phyloP scores from a whole-genome alignment of 2,113 vertebrate genomes.

The Taxidea taxus region DNA sequence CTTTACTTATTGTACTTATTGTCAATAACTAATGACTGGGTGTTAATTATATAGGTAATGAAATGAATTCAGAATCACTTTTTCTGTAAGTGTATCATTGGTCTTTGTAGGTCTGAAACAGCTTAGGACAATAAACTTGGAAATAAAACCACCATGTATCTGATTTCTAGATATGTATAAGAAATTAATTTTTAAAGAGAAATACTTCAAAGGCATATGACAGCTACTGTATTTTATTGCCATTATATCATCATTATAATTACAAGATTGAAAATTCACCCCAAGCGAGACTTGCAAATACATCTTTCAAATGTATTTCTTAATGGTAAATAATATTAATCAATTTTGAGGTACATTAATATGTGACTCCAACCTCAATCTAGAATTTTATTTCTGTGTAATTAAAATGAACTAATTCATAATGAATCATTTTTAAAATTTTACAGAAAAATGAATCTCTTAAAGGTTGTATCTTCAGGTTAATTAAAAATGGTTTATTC shows the following conservation, averaged over 20 bases:
- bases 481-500: slow-evolving; percentile 54
- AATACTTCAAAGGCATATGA: background rate
- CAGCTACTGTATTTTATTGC: background rate
- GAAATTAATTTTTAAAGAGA: background rate
- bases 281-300: background rate
- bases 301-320: background rate
- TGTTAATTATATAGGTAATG: background rate
- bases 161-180: background rate
- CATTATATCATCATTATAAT: background rate
- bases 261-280: background rate
- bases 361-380: background rate
- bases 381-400: background rate
- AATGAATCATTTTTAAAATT: slow-evolving; percentile 11
- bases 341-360: background rate
- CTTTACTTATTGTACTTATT: background rate
- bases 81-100: background rate
- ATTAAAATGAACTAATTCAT: slow-evolving; percentile 39
- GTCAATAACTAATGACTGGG: background rate
- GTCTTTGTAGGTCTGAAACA: background rate
- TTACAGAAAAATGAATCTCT: slow-evolving; percentile 37
- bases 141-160: background rate
- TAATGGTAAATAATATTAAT: slow-evolving; percentile 4
- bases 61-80: background rate
- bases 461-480: background rate
- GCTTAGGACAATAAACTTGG: background rate